Conservation (phyloP, 2,113 vertebrate species). For the Myodes glareolus region DNA sequence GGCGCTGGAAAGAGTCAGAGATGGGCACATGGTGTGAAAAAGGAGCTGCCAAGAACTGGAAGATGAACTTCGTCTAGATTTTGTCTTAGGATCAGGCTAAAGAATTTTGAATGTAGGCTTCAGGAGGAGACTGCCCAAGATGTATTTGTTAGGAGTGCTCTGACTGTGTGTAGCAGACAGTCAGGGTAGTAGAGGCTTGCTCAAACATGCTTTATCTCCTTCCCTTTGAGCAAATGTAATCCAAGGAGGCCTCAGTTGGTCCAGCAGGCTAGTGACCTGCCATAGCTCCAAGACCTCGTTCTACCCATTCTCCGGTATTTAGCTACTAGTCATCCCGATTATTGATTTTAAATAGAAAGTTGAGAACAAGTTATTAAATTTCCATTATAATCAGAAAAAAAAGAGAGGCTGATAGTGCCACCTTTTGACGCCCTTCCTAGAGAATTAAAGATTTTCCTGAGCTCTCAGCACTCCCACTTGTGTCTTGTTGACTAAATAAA, state of each 20-base stretch:
- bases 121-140: background rate
- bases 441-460: background rate
- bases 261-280: background rate
- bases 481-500: background rate
- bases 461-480: rapidly evolving
- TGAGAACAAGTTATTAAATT: background rate
- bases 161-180: background rate
- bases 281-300: background rate
- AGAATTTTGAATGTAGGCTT: background rate
- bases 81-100: background rate
- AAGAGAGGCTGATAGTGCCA: background rate
- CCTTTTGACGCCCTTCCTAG: background rate
- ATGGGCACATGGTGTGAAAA: background rate
- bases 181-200: background rate
- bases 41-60: background rate
- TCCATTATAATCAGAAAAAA: background rate
- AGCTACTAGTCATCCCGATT: background rate
- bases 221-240: background rate
- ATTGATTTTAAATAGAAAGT: background rate
- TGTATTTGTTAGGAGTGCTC: background rate
- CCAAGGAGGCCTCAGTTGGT: background rate
- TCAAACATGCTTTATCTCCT: background rate
- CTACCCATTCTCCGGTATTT: background rate
- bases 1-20: background rate
- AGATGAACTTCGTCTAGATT: background rate